These are phyloP conservation scores for Acanthosoma haemorrhoidale DNA, from an alignment of 2,888 invertebrate species.

Conservation along the genomic window DNA sequence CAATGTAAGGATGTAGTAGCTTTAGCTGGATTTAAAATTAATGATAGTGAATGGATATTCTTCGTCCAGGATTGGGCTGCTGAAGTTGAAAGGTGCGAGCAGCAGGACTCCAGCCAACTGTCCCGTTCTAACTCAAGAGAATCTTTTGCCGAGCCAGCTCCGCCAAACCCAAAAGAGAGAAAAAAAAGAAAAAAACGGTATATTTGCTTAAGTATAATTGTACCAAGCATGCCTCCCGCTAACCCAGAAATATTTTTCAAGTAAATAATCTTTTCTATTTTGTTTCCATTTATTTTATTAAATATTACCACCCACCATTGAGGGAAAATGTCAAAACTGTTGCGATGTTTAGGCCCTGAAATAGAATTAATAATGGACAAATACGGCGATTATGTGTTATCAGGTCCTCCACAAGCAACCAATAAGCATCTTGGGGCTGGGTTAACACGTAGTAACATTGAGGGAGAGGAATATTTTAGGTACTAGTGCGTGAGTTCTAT, in stretches of 20 bases:
- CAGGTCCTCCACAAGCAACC: no score
- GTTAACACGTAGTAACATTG: no score
- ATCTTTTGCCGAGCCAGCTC: constrained; percentile 27
- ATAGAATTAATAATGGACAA: no score
- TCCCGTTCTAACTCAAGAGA: constrained; percentile 26
- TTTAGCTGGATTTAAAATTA: neutral
- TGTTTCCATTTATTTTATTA: neutral
- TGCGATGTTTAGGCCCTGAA: neutral
- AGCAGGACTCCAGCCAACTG: constrained; percentile 20
- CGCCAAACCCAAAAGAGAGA: constrained; percentile 20
- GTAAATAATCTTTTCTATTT: neutral
- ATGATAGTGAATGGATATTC: constrained; percentile 10
- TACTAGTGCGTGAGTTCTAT: no score
- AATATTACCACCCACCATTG: no score
- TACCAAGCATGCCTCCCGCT: constrained; percentile 26
- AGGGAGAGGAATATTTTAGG: no score
- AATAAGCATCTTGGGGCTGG: no score
- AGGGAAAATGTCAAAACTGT: neutral
- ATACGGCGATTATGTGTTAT: no score
- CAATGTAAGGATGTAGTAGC: neutral
- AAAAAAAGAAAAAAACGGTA: constrained; percentile 35
- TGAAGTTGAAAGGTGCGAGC: constrained; percentile 51
- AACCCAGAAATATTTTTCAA: constrained; percentile 17
- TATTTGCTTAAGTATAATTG: constrained; percentile 13
- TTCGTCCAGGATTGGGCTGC: constrained; percentile 55